A percentile compares a stretch with the other conserved stretches of the same genome.
Evolutionary conservation across 1,140 invertebrate species (phyloP).

Genomic region (Amphibalanus amphitrite): DNA sequence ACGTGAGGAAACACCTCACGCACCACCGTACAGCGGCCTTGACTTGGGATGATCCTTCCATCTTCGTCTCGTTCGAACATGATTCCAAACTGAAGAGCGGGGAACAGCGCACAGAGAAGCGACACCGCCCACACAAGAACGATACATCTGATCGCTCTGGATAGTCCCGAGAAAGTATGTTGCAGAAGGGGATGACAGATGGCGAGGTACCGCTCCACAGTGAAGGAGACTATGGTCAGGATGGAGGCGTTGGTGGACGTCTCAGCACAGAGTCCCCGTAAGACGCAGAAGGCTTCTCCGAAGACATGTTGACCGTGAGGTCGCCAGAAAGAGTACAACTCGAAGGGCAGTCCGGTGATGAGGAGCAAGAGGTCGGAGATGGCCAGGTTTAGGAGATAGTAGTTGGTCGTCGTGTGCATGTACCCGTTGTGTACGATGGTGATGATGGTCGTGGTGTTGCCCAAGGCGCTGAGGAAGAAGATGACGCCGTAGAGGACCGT

Average conservation of each 20-base stretch:
- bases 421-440: no score
- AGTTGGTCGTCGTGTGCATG: no score
- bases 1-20: no score
- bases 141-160: slow-evolving; percentile 38
- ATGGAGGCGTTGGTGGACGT: slow-evolving; percentile 92
- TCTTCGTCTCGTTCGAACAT: slow-evolving; percentile 28
- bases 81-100: slow-evolving; percentile 26
- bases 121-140: slow-evolving; percentile 39
- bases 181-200: no score
- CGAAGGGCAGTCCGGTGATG: slow-evolving; percentile 47
- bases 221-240: slow-evolving; percentile 82
- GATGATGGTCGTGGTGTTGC: slow-evolving; percentile 41
- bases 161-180: slow-evolving; percentile 44
- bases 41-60: no score
- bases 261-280: no score
- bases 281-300: no score
- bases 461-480: slow-evolving; percentile 34
- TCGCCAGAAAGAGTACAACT: slow-evolving; percentile 66
- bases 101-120: slow-evolving; percentile 51
- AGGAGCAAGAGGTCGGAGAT: no score
- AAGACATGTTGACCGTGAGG: no score
- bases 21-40: no score
- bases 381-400: no score
- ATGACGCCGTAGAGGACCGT: slow-evolving; percentile 14
- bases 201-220: no score